phyloP scores from a whole-genome alignment of 2,113 vertebrate genomes.

The Crotalus tigris region DNA sequence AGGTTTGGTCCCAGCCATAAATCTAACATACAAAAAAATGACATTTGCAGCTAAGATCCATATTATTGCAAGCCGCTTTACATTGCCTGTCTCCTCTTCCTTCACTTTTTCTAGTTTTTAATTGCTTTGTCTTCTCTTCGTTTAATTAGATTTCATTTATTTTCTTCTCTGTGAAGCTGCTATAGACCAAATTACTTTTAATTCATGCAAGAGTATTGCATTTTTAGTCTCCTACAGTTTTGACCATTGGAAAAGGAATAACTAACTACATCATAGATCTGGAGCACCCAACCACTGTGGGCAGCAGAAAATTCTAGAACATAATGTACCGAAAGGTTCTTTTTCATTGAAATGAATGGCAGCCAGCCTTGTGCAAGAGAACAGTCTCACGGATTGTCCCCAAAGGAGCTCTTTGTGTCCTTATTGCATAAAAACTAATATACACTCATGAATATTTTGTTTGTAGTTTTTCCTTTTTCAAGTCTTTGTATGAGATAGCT shows the following conservation, averaged over 20 bases:
- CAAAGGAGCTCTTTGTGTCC: not conserved
- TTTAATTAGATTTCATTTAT: not conserved
- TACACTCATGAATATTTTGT: not conserved
- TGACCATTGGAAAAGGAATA: not conserved
- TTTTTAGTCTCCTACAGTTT: not conserved
- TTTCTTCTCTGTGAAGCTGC: not conserved
- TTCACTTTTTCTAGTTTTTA: not conserved
- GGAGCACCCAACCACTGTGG: too few species aligned
- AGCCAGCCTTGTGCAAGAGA: not conserved
- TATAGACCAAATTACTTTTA: not conserved
- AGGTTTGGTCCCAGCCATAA: fast-evolving
- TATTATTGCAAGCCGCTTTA: fast-evolving
- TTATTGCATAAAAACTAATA: not conserved
- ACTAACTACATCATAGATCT: not conserved
- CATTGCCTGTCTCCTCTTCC: conserved; percentile 7
- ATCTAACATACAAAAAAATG: not conserved
- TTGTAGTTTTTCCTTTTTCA: not conserved
- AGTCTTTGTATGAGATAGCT: not conserved
- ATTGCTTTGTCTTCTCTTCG: not conserved
- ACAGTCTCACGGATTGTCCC: not conserved
- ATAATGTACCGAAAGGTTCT: too few species aligned
- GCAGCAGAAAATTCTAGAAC: not conserved
- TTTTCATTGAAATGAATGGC: not conserved
- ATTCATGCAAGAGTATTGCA: not conserved
- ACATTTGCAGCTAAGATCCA: not conserved